Evolutionary conservation across 2,888 invertebrate genomes (phyloP).

Genomic region (Lycocerus yunnanus): DNA sequence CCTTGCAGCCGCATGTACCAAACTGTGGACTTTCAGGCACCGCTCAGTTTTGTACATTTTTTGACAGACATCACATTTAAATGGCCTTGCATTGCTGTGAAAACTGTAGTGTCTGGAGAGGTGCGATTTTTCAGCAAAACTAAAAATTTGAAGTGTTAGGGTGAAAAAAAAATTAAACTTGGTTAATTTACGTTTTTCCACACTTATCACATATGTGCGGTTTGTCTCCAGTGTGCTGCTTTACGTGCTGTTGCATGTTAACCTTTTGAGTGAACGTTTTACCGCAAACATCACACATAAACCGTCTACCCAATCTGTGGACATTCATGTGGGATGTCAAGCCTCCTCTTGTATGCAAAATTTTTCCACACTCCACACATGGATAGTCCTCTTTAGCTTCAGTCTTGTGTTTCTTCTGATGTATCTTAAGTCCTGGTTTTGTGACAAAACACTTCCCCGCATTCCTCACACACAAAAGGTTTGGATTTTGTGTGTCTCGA

Average conservation of each 20-base stretch:
- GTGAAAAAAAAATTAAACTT: neutral
- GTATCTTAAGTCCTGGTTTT: conserved; percentile 57
- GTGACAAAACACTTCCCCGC: conserved; percentile 56
- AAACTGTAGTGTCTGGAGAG: conserved; percentile 54
- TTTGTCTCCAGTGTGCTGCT: conserved; percentile 57
- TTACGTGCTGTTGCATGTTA: conserved; percentile 57
- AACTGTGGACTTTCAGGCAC: conserved; percentile 61
- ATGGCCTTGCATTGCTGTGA: conserved; percentile 54
- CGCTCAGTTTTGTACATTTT: conserved; percentile 64
- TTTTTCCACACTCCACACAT: conserved; percentile 55
- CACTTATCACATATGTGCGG: conserved; percentile 59
- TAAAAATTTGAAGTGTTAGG: conserved; percentile 24
- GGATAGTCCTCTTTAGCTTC: conserved; percentile 53
- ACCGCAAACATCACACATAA: conserved; percentile 63
- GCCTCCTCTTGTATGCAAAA: conserved; percentile 54
- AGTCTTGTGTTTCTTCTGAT: conserved; percentile 57
- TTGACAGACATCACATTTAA: conserved; percentile 57
- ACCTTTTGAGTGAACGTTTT: conserved; percentile 61
- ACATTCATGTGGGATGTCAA: conserved; percentile 56
- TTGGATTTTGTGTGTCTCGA: conserved; percentile 57
- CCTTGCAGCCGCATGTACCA: conserved; percentile 60
- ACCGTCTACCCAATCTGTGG: conserved; percentile 52
- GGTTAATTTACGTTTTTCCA: conserved; percentile 51
- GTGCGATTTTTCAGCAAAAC: conserved; percentile 56
- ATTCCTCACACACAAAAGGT: conserved; percentile 55